Evolutionary conservation across 2,113 vertebrate genomes (phyloP).

Genomic region (Cyprinodon variegatus): DNA sequence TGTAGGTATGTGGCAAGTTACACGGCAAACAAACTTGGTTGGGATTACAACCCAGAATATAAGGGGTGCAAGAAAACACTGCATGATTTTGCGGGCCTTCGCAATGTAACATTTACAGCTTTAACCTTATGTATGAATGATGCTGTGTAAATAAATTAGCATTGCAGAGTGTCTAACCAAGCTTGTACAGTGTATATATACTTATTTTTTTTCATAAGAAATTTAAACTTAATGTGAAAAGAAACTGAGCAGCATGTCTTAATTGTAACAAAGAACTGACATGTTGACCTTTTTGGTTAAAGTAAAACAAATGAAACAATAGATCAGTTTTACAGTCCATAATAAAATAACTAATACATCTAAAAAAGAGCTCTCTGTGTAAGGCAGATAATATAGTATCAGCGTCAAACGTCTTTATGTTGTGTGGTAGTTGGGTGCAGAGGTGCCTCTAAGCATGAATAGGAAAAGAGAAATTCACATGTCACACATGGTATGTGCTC

Average conservation of each 20-base stretch:
- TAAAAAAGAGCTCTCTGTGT: conserved; percentile 12
- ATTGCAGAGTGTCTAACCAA: too few relatives aligned
- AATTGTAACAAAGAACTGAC: neutral
- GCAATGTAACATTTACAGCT: too few relatives aligned
- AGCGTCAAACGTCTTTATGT: conserved; percentile 16
- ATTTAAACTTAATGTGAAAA: neutral
- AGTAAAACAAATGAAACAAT: neutral
- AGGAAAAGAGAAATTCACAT: conserved; percentile 7
- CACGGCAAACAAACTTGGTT: too few relatives aligned
- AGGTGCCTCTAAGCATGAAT: conserved; percentile 48
- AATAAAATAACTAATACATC: neutral
- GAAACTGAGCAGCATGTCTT: neutral
- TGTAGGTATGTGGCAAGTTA: too few relatives aligned
- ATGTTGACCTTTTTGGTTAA: conserved; percentile 5
- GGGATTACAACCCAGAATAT: too few relatives aligned
- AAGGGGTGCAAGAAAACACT: too few relatives aligned
- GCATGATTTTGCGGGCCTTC: too few relatives aligned
- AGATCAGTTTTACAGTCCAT: neutral
- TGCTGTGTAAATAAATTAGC: too few relatives aligned
- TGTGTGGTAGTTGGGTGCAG: conserved; percentile 10
- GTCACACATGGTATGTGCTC: conserved; percentile 39
- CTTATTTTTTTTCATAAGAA: neutral
- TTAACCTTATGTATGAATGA: too few relatives aligned
- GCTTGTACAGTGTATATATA: too few relatives aligned
- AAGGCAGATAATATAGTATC: conserved; percentile 34